A percentile compares a stretch with the other conserved stretches of the same genome.
Evolutionary conservation across 53 echinoderm and acorn worm genomes (phyloP).

Genomic region (Paracentrotus lividus): DNA sequence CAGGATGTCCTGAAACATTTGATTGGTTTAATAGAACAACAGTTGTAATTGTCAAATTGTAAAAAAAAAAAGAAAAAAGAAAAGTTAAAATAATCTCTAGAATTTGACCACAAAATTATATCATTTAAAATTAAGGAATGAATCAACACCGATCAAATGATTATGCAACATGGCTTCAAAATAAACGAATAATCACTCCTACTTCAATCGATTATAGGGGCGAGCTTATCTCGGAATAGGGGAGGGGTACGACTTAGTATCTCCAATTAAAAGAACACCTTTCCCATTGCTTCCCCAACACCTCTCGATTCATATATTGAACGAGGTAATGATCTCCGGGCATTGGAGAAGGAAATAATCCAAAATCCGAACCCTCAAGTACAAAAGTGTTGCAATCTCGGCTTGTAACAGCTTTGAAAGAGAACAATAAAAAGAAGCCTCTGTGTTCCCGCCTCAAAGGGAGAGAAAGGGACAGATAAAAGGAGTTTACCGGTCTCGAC

Average conservation of each 20-base stretch:
- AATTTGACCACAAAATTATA: no score
- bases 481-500: neutral
- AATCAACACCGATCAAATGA: no score
- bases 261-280: neutral
- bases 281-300: neutral
- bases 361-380: neutral
- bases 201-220: no score
- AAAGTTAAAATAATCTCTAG: no score
- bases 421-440: neutral
- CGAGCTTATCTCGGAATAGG: neutral
- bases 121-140: no score
- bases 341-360: neutral
- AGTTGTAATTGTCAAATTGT: no score
- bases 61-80: no score
- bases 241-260: neutral
- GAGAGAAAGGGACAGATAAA: neutral
- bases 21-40: no score
- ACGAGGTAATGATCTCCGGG: slow-evolving; percentile 12
- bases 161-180: no score
- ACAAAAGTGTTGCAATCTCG: slow-evolving; percentile 8
- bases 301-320: neutral
- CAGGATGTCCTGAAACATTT: no score
- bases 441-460: neutral
- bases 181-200: no score
- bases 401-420: neutral